Evolutionary conservation across 2,888 invertebrate species (phyloP).

Genomic region (Platycnemis pennipes): DNA sequence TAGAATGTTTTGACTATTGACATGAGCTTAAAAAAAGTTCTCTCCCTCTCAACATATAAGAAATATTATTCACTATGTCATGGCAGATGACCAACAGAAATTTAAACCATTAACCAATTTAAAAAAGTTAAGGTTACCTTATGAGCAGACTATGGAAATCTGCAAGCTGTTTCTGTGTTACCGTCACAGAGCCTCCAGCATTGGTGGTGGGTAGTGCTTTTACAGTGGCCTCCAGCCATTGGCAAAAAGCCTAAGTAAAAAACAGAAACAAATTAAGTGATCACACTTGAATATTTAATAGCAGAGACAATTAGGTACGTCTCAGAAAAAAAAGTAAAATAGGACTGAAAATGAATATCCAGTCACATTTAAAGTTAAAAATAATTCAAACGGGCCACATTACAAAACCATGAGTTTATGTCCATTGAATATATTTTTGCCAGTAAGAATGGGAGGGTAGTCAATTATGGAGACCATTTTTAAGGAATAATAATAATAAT

Average conservation of each 20-base stretch:
- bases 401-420: no score
- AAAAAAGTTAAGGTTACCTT: conserved; percentile 81
- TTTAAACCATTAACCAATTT: conserved; percentile 49
- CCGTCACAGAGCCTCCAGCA: conserved; percentile 86
- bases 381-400: no score
- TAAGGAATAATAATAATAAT: no score
- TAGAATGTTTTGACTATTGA: neutral
- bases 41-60: neutral
- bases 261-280: conserved; percentile 15
- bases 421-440: no score
- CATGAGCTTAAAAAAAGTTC: neutral
- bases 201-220: conserved; percentile 88
- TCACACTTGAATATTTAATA: neutral
- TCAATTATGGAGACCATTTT: no score
- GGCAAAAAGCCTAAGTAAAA: conserved; percentile 80
- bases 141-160: conserved; percentile 90
- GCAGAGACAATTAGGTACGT: neutral
- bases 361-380: no score
- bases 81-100: no score
- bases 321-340: no score
- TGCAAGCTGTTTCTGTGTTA: conserved; percentile 90
- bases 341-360: no score
- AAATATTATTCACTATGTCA: neutral
- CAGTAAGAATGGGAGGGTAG: no score
- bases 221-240: conserved; percentile 89